A percentile compares a stretch with the other conserved stretches of the same genome.
Evolutionary conservation across 1,140 invertebrate genomes (phyloP).

Genomic region (Magallana ariakensis): DNA sequence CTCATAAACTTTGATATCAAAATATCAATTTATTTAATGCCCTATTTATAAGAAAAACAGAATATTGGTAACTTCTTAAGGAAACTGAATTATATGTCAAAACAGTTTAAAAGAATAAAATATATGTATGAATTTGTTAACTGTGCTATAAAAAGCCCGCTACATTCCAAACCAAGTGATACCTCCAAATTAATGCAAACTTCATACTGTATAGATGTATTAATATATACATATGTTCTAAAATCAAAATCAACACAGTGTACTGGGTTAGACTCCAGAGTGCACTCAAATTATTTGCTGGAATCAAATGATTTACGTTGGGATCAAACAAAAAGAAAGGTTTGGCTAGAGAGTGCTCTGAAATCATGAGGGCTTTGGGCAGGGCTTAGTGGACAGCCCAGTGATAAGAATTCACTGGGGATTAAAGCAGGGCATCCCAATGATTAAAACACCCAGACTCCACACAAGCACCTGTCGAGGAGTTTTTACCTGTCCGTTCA

Average conservation of each 20-base stretch:
- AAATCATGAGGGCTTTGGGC: neutral
- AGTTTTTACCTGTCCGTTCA: conserved; percentile 12
- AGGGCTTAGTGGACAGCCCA: neutral
- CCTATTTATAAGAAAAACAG: neutral
- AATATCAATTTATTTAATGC: too few relatives aligned
- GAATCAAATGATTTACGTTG: too few relatives aligned
- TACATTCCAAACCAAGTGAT: neutral
- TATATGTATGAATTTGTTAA: neutral
- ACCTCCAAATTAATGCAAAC: neutral
- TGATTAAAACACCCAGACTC: neutral
- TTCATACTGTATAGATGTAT: neutral
- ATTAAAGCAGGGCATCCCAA: neutral
- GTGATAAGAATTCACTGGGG: too few relatives aligned
- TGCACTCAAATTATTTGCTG: too few relatives aligned
- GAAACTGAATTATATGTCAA: neutral
- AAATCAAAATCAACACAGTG: neutral
- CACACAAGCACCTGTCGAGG: neutral
- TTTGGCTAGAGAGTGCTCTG: too few relatives aligned
- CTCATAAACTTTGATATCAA: too few relatives aligned
- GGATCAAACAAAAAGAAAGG: too few relatives aligned
- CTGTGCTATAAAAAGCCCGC: neutral
- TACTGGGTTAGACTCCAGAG: neutral
- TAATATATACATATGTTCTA: too few relatives aligned
- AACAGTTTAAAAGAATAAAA: neutral
- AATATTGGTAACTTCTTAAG: neutral